Conservation (phyloP, 1,140 invertebrate genomes). For the Diprion similis region DNA sequence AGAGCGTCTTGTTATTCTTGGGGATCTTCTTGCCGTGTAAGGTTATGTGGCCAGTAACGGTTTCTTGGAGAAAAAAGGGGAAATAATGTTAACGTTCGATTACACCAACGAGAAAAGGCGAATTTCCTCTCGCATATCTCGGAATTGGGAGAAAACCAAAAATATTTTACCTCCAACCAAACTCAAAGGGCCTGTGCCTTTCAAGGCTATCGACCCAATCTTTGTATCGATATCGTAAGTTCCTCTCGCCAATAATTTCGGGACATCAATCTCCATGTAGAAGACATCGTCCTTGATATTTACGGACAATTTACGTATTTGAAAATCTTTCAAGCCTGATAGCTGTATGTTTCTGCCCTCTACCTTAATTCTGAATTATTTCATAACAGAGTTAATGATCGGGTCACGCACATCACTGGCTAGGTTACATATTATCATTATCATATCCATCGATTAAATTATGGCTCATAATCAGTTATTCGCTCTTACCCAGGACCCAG, state of each 20-base stretch:
- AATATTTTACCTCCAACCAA: background rate
- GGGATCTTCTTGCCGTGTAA: background rate
- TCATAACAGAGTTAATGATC: conserved; percentile 55
- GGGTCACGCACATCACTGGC: conserved; percentile 60
- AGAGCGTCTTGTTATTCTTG: background rate
- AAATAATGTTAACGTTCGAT: no score
- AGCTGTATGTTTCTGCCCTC: conserved; percentile 23
- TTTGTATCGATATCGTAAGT: conserved; percentile 64
- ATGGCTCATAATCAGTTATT: conserved; percentile 53
- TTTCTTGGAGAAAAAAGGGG: background rate
- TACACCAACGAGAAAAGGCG: no score
- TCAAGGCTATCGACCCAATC: conserved; percentile 52
- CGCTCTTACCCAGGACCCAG: conserved; percentile 34
- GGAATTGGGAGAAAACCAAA: no score
- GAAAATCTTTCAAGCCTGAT: no score
- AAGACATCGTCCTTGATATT: background rate
- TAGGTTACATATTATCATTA: conserved; percentile 59
- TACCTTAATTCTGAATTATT: conserved; percentile 60
- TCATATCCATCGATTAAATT: conserved; percentile 59
- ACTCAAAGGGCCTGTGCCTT: background rate
- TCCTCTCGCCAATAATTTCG: background rate
- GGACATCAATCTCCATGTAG: background rate
- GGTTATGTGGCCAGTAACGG: background rate
- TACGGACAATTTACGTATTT: background rate
- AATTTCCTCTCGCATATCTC: background rate